Base-by-base conservation (phyloP, 2,113 vertebrate genomes). In the Nyctereutes procyonoides region DNA sequence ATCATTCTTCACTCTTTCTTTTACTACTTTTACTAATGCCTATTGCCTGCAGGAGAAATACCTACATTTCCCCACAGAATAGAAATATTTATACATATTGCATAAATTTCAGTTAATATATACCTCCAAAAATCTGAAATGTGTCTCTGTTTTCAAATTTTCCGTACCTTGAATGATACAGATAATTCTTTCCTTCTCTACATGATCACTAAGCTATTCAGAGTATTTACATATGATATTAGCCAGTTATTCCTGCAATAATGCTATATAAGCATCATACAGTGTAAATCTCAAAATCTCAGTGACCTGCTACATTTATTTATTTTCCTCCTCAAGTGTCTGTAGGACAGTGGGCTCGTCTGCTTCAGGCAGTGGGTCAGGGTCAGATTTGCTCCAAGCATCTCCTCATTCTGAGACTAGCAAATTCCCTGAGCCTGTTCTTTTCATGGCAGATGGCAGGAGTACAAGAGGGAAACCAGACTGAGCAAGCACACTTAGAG, bases 141-240 rank as follows among this genome's bases (percentile, higher is more conserved):
- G 56, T 79, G 65, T 83, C 80, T 94, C 19, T 58, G 8, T 92
- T 93, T 97, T 60, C 76, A 90, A 93, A 62, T 53, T 82, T 30
- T 63, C 30, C n/a, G 8, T 4, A 63, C 4, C 3, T 12, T 58
- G 30, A 43, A 26, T 76, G 28, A 32, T 55, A 15, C 24, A 20
- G 0, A 13, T 26, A 80, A 58, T 76, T 93, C n/a, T 90, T 38
- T 5, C 22, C 55, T 65, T 79, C 67, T 83, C 30, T 30, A n/a
- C 32, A n/a, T 26, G 56, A 80, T 58, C 14, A 35, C 22, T 3
- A 28, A 71, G 5, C 26, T 82, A 9, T 19, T 32, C 20, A 26
- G 63, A 1, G 43, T 20, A 82, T 30, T 73, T 60, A 10, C 26
- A 8, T 26, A 20, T 43, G 86, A 3, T 74, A 16, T 38, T 89